A percentile compares a stretch with the other conserved stretches of the same genome.
Conservation (phyloP, 2,797 vertebrate genomes). For the Yasuhikotakia modesta region DNA sequence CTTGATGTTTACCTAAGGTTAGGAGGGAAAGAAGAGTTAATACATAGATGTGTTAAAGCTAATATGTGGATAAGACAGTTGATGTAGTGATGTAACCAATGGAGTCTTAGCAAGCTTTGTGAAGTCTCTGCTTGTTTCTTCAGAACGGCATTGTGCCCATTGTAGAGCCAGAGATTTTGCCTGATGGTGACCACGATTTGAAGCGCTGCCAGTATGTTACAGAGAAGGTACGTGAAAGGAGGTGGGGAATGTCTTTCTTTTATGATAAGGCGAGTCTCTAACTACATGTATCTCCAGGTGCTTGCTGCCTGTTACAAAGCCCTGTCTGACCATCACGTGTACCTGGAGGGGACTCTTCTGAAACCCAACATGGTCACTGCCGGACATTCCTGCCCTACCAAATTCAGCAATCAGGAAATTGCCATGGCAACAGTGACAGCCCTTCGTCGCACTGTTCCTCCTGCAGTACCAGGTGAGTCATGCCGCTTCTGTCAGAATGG, state of each 20-base stretch:
- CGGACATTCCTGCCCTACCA: slow-evolving; percentile 90
- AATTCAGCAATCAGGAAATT: slow-evolving; percentile 86
- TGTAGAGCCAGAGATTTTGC: slow-evolving; percentile 96
- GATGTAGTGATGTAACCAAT: background rate
- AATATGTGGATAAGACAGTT: too few species aligned
- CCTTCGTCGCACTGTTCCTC: slow-evolving; percentile 93
- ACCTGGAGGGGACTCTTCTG: slow-evolving; percentile 94
- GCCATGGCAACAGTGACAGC: slow-evolving; percentile 97
- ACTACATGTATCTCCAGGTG: slow-evolving; percentile 74
- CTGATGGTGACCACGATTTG: slow-evolving; percentile 95
- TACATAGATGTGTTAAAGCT: too few species aligned
- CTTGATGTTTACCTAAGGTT: too few species aligned
- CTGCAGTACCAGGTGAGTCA: slow-evolving; percentile 88
- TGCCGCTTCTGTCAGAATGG: background rate
- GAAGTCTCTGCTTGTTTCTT: slow-evolving; percentile 22
- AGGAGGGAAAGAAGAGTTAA: too few species aligned
- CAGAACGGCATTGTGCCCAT: slow-evolving; percentile 98
- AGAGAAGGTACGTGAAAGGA: slow-evolving; percentile 84
- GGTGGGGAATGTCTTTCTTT: background rate
- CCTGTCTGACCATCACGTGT: slow-evolving; percentile 94
- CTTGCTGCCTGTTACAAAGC: slow-evolving; percentile 95
- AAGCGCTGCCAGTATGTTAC: slow-evolving; percentile 95
- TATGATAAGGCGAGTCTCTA: background rate
- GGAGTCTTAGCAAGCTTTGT: background rate
- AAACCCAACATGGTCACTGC: slow-evolving; percentile 99